A percentile compares a stretch with the other conserved stretches of the same genome.
phyloP scores from a whole-genome alignment of 2,888 invertebrate genomes.

The Mechanitis mazaeus region DNA sequence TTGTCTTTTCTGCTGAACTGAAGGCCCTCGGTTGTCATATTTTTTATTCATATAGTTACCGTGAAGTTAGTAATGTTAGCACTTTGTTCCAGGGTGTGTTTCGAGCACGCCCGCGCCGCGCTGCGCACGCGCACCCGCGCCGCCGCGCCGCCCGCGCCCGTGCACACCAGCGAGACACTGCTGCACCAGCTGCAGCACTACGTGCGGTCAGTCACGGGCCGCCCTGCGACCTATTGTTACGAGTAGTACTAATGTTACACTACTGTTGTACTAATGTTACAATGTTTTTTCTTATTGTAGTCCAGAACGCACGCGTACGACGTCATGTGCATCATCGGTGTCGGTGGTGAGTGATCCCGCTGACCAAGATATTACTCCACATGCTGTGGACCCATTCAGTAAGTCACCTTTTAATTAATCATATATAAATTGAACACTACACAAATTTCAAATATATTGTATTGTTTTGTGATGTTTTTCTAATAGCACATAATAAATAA shows the following conservation, averaged over 20 bases:
- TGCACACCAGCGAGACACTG: conserved; percentile 78
- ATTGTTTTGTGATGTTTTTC: not conserved
- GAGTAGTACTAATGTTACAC: not conserved
- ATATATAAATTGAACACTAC: not conserved
- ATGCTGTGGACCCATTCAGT: conserved; percentile 66
- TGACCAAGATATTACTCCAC: conserved; percentile 48
- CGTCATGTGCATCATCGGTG: conserved; percentile 66
- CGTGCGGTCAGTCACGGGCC: conserved; percentile 54
- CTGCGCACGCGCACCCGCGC: conserved; percentile 75
- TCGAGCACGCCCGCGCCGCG: conserved; percentile 79
- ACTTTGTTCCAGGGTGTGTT: conserved; percentile 72
- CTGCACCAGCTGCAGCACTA: conserved; percentile 81
- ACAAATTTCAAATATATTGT: not conserved
- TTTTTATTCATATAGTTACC: too few relatives aligned
- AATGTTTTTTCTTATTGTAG: conserved; percentile 35
- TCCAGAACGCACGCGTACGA: conserved; percentile 57
- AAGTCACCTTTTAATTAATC: conserved; percentile 32
- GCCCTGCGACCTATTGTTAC: too few relatives aligned
- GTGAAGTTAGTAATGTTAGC: too few relatives aligned
- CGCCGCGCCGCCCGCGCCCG: conserved; percentile 76
- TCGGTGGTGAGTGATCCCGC: conserved; percentile 69
- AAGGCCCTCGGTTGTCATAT: too few relatives aligned
- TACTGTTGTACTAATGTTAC: not conserved
- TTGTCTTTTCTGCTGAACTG: not conserved
- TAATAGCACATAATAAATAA: not conserved